These are phyloP conservation scores for Lateolabrax maculatus DNA, from an alignment of 2,797 vertebrate species.

Conservation along the genomic window DNA sequence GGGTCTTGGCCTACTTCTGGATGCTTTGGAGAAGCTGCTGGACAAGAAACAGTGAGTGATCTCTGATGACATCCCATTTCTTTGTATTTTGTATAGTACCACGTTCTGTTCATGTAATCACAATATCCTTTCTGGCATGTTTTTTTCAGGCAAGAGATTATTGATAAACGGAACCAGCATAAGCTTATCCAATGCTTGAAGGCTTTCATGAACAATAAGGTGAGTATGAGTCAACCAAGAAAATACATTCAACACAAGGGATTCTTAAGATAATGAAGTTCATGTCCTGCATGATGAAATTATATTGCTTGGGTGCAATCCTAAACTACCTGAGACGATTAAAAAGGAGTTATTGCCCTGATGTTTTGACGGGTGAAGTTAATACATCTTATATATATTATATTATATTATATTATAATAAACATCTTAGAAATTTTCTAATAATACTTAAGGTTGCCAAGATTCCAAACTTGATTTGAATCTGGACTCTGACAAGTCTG, in stretches of 20 bases:
- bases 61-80: neutral
- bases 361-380: neutral
- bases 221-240: conserved; percentile 76
- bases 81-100: neutral
- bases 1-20: conserved; percentile 96
- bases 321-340: neutral
- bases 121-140: neutral
- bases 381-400: too few relatives aligned
- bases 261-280: neutral
- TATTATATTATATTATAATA: too few relatives aligned
- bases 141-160: conserved; percentile 91
- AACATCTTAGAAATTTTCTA: conserved; percentile 16
- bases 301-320: neutral
- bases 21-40: conserved; percentile 93
- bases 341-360: neutral
- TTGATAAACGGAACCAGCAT: conserved; percentile 98
- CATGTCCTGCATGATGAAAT: neutral
- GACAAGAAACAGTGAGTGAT: conserved; percentile 97
- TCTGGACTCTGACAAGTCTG: conserved; percentile 35
- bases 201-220: conserved; percentile 99
- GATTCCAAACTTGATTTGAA: conserved; percentile 50
- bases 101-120: neutral
- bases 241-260: neutral
- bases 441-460: conserved; percentile 22
- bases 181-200: conserved; percentile 99